A percentile compares a stretch with the other conserved stretches of the same genome.
Conservation (phyloP, 2,888 invertebrate genomes). For the Allacma fusca region DNA sequence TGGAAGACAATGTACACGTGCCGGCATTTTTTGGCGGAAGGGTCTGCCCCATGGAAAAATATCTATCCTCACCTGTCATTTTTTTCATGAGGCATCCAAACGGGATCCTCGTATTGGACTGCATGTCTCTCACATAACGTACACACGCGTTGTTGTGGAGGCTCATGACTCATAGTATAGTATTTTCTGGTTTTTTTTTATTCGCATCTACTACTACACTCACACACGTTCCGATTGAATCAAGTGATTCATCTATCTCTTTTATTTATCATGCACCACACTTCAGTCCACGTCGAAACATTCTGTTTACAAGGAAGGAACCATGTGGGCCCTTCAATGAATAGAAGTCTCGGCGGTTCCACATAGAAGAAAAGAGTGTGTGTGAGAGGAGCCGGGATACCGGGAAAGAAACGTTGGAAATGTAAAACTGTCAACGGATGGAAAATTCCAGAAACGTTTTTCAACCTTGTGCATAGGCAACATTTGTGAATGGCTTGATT, state of each 20-base stretch:
- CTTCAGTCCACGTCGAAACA: background rate
- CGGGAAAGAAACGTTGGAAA: slow-evolving; percentile 28
- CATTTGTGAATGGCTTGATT: slow-evolving; percentile 17
- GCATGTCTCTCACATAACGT: background rate
- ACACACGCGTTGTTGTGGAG: background rate
- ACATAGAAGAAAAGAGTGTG: background rate
- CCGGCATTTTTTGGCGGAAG: slow-evolving; percentile 46
- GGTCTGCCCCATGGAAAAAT: slow-evolving; percentile 37
- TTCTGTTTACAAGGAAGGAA: slow-evolving; percentile 16
- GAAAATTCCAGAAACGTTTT: slow-evolving; percentile 31
- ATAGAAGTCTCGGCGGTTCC: too few relatives aligned
- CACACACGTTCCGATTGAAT: background rate
- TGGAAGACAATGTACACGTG: slow-evolving; percentile 49
- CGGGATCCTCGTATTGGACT: slow-evolving; percentile 27
- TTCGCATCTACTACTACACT: background rate
- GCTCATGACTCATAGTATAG: slow-evolving; percentile 10
- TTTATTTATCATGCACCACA: background rate
- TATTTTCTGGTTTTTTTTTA: background rate
- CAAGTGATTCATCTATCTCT: slow-evolving; percentile 8
- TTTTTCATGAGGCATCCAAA: slow-evolving; percentile 24
- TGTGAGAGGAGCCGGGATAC: background rate
- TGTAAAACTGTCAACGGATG: slow-evolving; percentile 14
- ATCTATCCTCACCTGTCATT: slow-evolving; percentile 44
- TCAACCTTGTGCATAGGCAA: background rate
- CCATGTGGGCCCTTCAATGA: background rate